Evolutionary conservation across 1,140 invertebrate species (phyloP).

Genomic region (Neoseiulus cucumeris): DNA sequence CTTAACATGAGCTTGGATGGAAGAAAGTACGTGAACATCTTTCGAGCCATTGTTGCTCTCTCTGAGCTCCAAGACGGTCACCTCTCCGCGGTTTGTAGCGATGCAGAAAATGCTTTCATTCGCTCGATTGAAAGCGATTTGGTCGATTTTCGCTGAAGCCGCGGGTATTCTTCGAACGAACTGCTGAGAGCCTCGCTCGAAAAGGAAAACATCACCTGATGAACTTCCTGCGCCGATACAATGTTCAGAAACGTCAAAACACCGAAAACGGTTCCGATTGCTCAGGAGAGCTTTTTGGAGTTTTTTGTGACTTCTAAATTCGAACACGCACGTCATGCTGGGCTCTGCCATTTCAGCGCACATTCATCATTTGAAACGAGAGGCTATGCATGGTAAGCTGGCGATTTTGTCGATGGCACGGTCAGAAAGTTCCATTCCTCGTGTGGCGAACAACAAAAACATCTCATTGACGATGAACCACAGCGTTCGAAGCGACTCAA

Average conservation of each 20-base stretch:
- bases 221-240: not conserved
- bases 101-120: not conserved
- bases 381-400: too few species aligned
- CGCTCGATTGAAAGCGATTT: not conserved
- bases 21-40: not conserved
- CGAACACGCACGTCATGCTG: too few species aligned
- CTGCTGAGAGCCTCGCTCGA: not conserved
- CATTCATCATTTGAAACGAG: too few species aligned
- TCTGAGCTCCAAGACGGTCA: not conserved
- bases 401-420: too few species aligned
- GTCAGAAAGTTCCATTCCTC: too few species aligned
- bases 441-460: too few species aligned
- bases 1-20: not conserved
- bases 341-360: too few species aligned
- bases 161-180: not conserved
- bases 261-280: not conserved
- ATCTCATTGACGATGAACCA: too few species aligned
- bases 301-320: too few species aligned
- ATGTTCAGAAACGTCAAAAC: not conserved
- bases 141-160: conserved; percentile 1
- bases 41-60: not conserved
- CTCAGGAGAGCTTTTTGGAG: too few species aligned
- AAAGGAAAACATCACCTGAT: not conserved
- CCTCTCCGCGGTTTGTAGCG: not conserved
- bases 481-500: too few species aligned